A percentile compares a stretch with the other conserved stretches of the same genome.
Conservation (phyloP, 2,113 vertebrate species). For the Meleagris gallopavo region DNA sequence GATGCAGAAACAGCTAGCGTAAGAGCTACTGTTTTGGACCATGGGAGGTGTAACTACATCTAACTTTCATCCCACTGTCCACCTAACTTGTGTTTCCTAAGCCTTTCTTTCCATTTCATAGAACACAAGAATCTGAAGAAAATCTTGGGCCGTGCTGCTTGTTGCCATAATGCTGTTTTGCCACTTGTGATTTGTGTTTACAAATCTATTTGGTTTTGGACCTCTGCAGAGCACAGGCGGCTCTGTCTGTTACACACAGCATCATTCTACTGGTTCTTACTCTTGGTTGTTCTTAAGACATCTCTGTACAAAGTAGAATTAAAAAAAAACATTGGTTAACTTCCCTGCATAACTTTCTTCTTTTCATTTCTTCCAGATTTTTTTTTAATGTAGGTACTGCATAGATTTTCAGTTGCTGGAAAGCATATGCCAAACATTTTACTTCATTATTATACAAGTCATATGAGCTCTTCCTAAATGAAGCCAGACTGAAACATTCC, state of each 20-base stretch:
- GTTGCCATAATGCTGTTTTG: background rate
- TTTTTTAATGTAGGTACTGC: background rate
- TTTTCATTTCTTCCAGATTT: too few species aligned
- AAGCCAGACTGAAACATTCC: background rate
- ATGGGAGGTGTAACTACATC: background rate
- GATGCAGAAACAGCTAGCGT: rapidly evolving
- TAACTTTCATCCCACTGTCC: rapidly evolving
- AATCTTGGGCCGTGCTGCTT: background rate
- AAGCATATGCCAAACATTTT: background rate
- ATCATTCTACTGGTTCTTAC: background rate
- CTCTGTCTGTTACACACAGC: background rate
- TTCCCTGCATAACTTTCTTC: background rate
- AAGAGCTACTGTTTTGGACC: background rate
- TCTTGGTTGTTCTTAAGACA: background rate
- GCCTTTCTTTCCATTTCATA: background rate
- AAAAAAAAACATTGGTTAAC: background rate
- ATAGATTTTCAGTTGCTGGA: background rate
- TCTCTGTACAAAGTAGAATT: background rate
- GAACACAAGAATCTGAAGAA: background rate
- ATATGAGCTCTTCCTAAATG: background rate
- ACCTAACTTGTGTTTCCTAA: background rate
- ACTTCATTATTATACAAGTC: background rate
- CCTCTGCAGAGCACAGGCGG: background rate
- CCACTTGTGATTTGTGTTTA: too few species aligned
- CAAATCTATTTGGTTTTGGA: background rate